phyloP scores from a whole-genome alignment of 1,140 invertebrate species.

The Neoseiulus cucumeris region DNA sequence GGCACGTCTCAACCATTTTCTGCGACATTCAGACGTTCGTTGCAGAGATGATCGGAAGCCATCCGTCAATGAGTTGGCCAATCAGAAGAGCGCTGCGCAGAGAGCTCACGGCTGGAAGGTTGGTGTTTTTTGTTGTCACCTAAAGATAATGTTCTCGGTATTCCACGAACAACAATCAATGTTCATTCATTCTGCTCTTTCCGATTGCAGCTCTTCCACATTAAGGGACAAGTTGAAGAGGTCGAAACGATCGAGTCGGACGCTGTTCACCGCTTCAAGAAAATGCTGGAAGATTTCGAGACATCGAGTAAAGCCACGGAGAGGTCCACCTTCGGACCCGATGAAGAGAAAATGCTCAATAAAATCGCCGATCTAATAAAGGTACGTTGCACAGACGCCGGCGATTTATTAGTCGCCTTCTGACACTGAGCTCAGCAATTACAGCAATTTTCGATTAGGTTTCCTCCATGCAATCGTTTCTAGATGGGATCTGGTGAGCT shows the following conservation, averaged over 20 bases:
- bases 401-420: not conserved
- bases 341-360: slow-evolving; percentile 41
- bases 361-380: slow-evolving; percentile 53
- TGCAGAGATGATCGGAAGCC: slow-evolving; percentile 53
- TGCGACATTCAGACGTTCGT: slow-evolving; percentile 63
- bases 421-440: not conserved
- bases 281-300: slow-evolving; percentile 15
- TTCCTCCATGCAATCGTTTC: not conserved
- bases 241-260: slow-evolving; percentile 37
- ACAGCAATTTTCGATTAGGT: not conserved
- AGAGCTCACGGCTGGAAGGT: slow-evolving; percentile 90
- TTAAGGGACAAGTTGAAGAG: slow-evolving; percentile 77
- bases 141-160: not conserved
- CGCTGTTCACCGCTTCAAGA: slow-evolving; percentile 11
- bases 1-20: slow-evolving; percentile 54
- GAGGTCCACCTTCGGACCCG: slow-evolving; percentile 19
- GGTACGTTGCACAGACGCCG: slow-evolving; percentile 26
- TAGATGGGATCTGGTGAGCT: not conserved
- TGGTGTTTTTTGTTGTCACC: slow-evolving; percentile 21
- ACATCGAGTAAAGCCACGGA: not conserved
- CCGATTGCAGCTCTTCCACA: slow-evolving; percentile 39
- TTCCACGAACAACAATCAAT: not conserved
- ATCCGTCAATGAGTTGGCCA: slow-evolving; percentile 65
- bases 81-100: slow-evolving; percentile 62
- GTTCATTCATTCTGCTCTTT: not conserved